phyloP scores from a whole-genome alignment of 2,113 vertebrate species.

The Murina feae region DNA sequence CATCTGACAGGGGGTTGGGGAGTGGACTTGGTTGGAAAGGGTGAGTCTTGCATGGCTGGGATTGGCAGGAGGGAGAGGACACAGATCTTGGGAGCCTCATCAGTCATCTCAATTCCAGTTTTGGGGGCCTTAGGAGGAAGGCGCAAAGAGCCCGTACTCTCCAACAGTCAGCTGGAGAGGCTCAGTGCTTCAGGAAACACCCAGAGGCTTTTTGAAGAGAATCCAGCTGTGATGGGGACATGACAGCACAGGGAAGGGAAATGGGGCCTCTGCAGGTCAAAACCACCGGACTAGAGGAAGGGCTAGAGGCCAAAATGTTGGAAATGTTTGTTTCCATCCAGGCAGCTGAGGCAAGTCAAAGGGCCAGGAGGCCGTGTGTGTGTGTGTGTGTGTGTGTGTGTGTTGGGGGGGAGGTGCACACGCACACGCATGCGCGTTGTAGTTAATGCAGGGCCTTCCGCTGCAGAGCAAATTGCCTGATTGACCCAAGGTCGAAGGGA shows the following conservation, averaged over 20 bases:
- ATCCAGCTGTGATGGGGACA: background rate
- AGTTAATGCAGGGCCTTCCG: background rate
- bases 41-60: background rate
- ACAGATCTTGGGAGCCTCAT: background rate
- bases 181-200: background rate
- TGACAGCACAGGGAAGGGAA: background rate
- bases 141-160: background rate
- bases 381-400: background rate
- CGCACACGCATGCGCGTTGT: too few relatives aligned
- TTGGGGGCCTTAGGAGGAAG: background rate
- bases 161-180: background rate
- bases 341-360: background rate
- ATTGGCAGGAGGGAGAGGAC: background rate
- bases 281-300: background rate
- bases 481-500: background rate
- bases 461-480: background rate
- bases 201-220: background rate
- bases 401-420: background rate
- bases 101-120: background rate
- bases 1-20: background rate
- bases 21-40: background rate
- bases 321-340: background rate
- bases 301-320: background rate
- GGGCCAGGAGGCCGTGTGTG: background rate
- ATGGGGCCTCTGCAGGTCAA: background rate